Evolutionary conservation across 2,113 vertebrate genomes (phyloP).

Genomic region (Eudyptes chrysolophus): DNA sequence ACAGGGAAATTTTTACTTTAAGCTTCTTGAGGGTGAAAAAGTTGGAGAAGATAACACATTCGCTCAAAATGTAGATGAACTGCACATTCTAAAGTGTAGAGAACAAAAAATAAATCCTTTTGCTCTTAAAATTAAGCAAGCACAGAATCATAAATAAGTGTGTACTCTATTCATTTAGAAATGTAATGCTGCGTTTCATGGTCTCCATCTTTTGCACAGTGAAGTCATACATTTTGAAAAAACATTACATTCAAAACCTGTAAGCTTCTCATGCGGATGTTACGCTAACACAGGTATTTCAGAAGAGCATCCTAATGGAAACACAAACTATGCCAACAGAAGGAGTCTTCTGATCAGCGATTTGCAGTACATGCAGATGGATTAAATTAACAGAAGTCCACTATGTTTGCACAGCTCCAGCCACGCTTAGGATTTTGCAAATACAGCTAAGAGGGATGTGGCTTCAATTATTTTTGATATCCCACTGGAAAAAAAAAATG

Average conservation of each 20-base stretch:
- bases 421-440: background rate
- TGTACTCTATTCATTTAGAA: background rate
- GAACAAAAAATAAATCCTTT: background rate
- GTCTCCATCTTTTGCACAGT: background rate
- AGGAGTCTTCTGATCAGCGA: background rate
- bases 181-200: background rate
- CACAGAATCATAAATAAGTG: background rate
- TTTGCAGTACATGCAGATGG: background rate
- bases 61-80: background rate
- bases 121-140: background rate
- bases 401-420: background rate
- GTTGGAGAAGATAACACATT: background rate
- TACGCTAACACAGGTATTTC: background rate
- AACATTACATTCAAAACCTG: background rate
- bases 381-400: background rate
- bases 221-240: background rate
- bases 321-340: background rate
- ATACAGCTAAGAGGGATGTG: background rate
- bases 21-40: background rate
- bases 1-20: background rate
- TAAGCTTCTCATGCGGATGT: background rate
- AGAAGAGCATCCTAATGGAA: background rate
- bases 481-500: background rate
- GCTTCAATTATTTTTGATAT: background rate
- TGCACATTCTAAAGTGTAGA: background rate